phyloP scores from a whole-genome alignment of 2,113 vertebrate species.

The Silurus asotus region DNA sequence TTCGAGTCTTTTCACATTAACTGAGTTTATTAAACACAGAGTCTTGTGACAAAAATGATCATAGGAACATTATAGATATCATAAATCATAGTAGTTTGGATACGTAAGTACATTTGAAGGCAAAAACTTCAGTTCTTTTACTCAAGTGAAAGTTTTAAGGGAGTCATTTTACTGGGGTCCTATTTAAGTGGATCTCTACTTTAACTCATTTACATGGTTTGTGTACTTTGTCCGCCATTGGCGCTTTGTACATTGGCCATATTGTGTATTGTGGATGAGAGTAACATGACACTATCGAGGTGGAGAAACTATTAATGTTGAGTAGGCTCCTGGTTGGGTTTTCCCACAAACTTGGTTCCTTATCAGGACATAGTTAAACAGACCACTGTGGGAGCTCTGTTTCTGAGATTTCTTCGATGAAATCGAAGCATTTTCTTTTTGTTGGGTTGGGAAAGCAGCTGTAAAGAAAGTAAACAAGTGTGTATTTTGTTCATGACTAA shows the following conservation, averaged over 20 bases:
- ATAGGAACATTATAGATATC: no score
- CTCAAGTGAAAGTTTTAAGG: no score
- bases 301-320: not conserved
- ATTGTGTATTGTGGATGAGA: not conserved
- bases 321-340: not conserved
- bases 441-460: not conserved
- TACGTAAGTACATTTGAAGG: no score
- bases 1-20: no score
- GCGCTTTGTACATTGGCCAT: not conserved
- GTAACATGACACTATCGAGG: not conserved
- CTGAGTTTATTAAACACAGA: no score
- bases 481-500: constrained; percentile 17
- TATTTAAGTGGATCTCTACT: no score
- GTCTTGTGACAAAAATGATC: no score
- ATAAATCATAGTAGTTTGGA: no score
- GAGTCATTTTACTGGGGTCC: no score
- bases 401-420: not conserved
- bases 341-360: not conserved
- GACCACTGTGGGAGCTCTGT: not conserved
- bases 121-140: no score
- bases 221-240: not conserved
- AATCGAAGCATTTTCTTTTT: not conserved
- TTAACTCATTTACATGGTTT: no score
- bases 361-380: not conserved
- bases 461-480: constrained; percentile 24